Percentiles rank a stretch among this genome's conserved stretches.
Conservation (phyloP, 2,888 invertebrate genomes). For the Thecophora atra region DNA sequence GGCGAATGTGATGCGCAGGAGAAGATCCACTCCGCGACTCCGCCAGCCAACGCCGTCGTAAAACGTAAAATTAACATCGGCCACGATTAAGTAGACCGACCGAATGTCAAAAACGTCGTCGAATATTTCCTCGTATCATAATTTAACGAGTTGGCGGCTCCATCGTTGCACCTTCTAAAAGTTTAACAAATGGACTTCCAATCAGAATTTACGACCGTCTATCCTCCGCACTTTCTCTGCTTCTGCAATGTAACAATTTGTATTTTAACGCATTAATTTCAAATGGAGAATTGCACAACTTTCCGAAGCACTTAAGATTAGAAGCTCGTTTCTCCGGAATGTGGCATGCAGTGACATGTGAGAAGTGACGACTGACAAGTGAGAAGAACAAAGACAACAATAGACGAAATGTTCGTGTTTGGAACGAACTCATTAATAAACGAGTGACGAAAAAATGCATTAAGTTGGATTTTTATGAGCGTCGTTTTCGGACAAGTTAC, state of each 20-base stretch:
- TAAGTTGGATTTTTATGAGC: slow-evolving; percentile 5
- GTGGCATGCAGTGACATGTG: too few relatives aligned
- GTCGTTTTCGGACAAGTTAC: slow-evolving; percentile 41
- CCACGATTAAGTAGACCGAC: too few relatives aligned
- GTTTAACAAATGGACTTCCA: too few relatives aligned
- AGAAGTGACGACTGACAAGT: neutral
- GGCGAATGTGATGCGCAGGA: neutral
- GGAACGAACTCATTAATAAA: neutral
- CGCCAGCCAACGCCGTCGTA: neutral
- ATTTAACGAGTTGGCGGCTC: too few relatives aligned
- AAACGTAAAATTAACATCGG: neutral
- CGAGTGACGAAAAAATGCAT: slow-evolving; percentile 9
- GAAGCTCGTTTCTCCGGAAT: neutral
- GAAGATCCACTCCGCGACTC: neutral
- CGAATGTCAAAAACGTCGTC: too few relatives aligned
- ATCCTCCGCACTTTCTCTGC: too few relatives aligned
- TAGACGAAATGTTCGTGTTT: neutral
- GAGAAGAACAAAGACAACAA: slow-evolving; percentile 8
- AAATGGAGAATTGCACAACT: neutral
- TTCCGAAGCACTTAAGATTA: neutral
- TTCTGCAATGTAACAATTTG: neutral
- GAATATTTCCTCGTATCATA: too few relatives aligned
- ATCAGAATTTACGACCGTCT: too few relatives aligned
- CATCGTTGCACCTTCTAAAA: too few relatives aligned
- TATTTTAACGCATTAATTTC: neutral